Conservation (phyloP, 2,113 vertebrate genomes). For the Mesocricetus auratus region DNA sequence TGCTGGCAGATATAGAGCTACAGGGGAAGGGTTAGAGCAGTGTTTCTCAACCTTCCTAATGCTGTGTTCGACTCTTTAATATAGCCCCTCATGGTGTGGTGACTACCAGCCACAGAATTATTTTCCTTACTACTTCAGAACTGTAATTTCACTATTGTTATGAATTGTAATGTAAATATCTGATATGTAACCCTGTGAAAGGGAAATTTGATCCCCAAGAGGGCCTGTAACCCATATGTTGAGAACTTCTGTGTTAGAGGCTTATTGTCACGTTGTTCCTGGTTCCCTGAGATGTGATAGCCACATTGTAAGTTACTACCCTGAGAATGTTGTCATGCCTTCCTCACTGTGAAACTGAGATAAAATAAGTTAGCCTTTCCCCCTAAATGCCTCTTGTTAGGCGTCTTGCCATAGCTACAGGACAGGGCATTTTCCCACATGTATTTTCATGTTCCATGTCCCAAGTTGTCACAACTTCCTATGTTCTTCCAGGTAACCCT, state of each 20-base stretch:
- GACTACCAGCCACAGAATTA: background rate
- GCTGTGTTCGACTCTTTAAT: no score
- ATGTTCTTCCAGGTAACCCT: accelerated
- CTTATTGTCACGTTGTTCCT: background rate
- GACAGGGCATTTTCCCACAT: background rate
- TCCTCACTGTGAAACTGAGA: background rate
- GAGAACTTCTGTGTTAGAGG: background rate
- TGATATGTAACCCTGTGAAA: background rate
- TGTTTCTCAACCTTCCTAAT: background rate
- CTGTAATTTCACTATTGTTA: background rate
- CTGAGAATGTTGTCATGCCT: background rate
- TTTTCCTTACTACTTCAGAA: background rate
- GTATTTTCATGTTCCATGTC: background rate
- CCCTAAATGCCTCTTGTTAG: background rate
- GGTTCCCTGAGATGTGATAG: background rate
- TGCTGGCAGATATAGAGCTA: background rate
- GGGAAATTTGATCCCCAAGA: background rate
- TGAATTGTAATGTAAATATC: background rate
- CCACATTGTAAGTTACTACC: background rate
- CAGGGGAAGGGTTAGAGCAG: no score
- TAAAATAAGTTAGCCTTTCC: no score
- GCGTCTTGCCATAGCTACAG: background rate
- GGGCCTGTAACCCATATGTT: background rate
- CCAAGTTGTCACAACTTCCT: background rate
- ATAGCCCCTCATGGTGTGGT: no score